Percentiles rank a stretch among this genome's conserved stretches.
Evolutionary conservation across 1,140 invertebrate genomes (phyloP).

Genomic region (Drosophila eugracilis): DNA sequence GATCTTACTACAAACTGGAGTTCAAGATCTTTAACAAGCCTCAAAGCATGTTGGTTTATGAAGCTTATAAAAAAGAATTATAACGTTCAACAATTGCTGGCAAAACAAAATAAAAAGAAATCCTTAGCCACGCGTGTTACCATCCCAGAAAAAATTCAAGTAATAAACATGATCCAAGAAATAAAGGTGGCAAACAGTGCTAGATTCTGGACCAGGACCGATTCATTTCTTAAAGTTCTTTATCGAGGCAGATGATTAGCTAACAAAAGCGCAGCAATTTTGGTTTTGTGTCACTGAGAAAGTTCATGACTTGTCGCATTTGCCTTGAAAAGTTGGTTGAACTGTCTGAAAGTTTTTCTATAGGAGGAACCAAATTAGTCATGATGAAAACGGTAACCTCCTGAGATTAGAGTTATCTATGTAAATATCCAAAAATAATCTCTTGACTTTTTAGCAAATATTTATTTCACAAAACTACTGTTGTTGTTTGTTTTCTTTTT

Average conservation of each 20-base stretch:
- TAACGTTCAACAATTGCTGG: constrained; percentile 11
- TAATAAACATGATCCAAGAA: constrained; percentile 9
- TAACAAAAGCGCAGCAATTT: constrained; percentile 11
- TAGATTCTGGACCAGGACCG: neutral
- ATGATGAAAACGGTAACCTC: constrained; percentile 6
- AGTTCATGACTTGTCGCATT: constrained; percentile 25
- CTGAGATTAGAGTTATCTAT: constrained; percentile 30
- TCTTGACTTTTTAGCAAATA: constrained; percentile 26
- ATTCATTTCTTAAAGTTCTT: neutral
- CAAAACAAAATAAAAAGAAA: constrained; percentile 40
- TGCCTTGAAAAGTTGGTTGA: constrained; percentile 51
- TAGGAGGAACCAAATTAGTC: neutral
- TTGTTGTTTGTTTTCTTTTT: neutral
- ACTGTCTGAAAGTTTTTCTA: constrained; percentile 19
- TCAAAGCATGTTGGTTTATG: constrained; percentile 1
- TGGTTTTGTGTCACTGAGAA: constrained; percentile 27
- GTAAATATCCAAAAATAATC: constrained; percentile 17
- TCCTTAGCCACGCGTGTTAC: constrained; percentile 42
- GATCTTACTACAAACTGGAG: constrained; percentile 30
- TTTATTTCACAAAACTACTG: constrained; percentile 18
- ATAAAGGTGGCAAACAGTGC: neutral
- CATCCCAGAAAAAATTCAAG: constrained; percentile 13
- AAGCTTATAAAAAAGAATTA: constrained; percentile 29
- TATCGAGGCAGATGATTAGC: constrained; percentile 12
- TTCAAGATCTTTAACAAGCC: constrained; percentile 29